These are phyloP conservation scores for Tanypteryx hageni DNA, from an alignment of 2,888 invertebrate genomes.

Conservation along the genomic window DNA sequence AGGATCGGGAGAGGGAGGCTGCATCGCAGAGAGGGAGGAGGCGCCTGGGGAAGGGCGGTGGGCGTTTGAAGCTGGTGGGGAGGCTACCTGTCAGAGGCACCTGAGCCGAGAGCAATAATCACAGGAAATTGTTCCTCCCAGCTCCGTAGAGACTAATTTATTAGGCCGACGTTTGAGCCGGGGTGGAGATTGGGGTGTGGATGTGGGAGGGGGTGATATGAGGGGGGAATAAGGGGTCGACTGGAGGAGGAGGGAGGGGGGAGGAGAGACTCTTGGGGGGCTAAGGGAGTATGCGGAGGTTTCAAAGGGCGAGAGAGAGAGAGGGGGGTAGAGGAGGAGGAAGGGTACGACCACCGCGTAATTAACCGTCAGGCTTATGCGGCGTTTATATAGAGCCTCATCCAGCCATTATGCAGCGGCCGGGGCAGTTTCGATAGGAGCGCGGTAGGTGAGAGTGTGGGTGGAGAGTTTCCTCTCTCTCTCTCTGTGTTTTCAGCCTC, in stretches of 20 bases:
- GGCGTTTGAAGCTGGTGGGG: constrained; percentile 39
- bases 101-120: constrained; percentile 64
- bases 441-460: neutral
- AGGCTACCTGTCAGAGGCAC: constrained; percentile 65
- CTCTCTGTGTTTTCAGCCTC: constrained; percentile 5
- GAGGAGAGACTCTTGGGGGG: neutral
- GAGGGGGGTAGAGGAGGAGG: neutral
- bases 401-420: constrained; percentile 19
- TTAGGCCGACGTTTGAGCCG: constrained; percentile 61
- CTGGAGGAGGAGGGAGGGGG: neutral
- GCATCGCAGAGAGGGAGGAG: neutral
- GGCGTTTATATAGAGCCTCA: constrained; percentile 49
- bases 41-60: neutral
- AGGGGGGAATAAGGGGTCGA: neutral
- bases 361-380: constrained; percentile 62
- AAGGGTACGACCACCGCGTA: constrained; percentile 35
- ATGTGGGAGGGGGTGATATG: neutral
- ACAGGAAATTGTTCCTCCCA: constrained; percentile 64
- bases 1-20: neutral
- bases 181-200: neutral
- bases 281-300: neutral
- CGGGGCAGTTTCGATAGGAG: neutral
- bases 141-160: constrained; percentile 61
- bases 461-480: neutral
- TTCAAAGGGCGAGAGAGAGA: neutral